Evolutionary conservation across 1,140 invertebrate species (phyloP).

Genomic region (Brachystomella parvula): DNA sequence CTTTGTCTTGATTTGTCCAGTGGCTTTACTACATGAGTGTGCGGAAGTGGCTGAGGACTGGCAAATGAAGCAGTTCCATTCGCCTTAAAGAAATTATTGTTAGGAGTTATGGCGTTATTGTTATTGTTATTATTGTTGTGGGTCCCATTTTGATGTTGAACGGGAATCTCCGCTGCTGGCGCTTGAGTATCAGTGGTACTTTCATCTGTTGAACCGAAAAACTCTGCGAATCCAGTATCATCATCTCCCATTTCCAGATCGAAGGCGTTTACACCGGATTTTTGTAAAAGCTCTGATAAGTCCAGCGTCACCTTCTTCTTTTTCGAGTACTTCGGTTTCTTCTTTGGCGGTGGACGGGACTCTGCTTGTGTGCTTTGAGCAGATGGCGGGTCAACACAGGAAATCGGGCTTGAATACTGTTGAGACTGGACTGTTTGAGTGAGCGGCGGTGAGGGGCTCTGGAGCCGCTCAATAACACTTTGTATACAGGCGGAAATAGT

Average conservation of each 20-base stretch:
- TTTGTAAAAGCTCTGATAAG: slow-evolving; percentile 31
- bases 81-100: neutral
- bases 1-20: neutral
- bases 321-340: slow-evolving; percentile 21
- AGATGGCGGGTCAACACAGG: neutral
- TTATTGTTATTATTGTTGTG: slow-evolving; percentile 15
- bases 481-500: slow-evolving; percentile 1
- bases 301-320: slow-evolving; percentile 35
- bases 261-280: slow-evolving; percentile 35
- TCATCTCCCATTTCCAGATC: slow-evolving; percentile 36
- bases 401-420: neutral
- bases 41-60: neutral
- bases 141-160: slow-evolving; percentile 2
- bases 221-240: slow-evolving; percentile 16
- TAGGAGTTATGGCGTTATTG: neutral
- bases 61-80: neutral
- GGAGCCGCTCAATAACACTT: neutral
- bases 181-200: neutral
- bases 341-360: slow-evolving; percentile 25
- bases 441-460: neutral
- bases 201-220: slow-evolving; percentile 10
- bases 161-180: neutral
- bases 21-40: neutral
- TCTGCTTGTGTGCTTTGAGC: neutral
- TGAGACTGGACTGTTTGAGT: neutral